Evolutionary conservation across 2,888 invertebrate genomes (phyloP).

Genomic region (Kuschelorhynchus macadamiae): DNA sequence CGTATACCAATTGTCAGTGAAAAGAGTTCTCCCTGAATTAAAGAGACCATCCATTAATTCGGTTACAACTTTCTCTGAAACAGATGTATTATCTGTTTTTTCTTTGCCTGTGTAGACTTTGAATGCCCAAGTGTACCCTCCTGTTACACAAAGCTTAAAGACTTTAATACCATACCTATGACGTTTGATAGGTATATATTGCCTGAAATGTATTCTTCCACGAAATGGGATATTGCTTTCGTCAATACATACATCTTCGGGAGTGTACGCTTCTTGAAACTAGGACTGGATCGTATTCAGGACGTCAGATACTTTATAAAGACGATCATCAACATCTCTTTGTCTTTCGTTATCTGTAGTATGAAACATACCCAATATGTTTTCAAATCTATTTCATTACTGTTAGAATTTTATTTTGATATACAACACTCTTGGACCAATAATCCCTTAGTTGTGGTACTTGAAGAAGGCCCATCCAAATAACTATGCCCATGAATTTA

Average conservation of each 20-base stretch:
- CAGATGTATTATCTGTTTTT: constrained; percentile 32
- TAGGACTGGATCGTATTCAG: constrained; percentile 36
- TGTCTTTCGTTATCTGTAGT: no score
- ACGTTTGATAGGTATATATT: constrained; percentile 44
- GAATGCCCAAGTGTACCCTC: constrained; percentile 46
- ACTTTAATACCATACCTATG: constrained; percentile 47
- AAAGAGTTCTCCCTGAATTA: background rate
- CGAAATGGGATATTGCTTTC: constrained; percentile 51
- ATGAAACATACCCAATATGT: no score
- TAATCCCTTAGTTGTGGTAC: constrained; percentile 8
- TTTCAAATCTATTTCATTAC: constrained; percentile 18
- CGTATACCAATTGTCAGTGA: constrained; percentile 7
- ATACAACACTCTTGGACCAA: constrained; percentile 10
- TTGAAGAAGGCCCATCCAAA: constrained; percentile 11
- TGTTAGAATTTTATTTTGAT: constrained; percentile 41
- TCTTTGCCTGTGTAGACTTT: constrained; percentile 44
- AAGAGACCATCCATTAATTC: constrained; percentile 40
- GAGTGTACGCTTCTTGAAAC: constrained; percentile 2
- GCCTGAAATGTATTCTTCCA: constrained; percentile 38
- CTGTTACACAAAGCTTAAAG: constrained; percentile 42
- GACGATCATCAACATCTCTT: no score
- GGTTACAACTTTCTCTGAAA: constrained; percentile 46
- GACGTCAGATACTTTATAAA: no score
- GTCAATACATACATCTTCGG: constrained; percentile 51
- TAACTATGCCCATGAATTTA: background rate